These are phyloP conservation scores for Gymnothorax javanicus DNA, from an alignment of 2,797 vertebrate species.

Conservation along the genomic window DNA sequence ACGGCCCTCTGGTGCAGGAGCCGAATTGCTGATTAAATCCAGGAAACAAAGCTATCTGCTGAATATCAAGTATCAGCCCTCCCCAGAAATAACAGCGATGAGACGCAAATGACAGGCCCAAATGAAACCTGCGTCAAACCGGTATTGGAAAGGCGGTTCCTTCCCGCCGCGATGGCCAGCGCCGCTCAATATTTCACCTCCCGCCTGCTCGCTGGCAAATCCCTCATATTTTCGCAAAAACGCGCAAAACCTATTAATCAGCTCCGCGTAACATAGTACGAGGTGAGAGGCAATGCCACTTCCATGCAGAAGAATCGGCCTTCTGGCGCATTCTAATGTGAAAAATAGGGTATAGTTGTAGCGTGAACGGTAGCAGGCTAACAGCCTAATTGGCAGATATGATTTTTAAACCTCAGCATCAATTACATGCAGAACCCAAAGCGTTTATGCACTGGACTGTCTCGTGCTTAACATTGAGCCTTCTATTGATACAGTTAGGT, in stretches of 20 bases:
- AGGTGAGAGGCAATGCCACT: background rate
- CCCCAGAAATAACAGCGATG: conserved; percentile 57
- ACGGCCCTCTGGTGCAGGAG: conserved; percentile 53
- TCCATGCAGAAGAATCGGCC: background rate
- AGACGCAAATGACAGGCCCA: conserved; percentile 58
- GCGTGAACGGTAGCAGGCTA: background rate
- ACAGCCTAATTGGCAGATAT: background rate
- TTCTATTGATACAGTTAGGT: background rate
- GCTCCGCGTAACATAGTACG: background rate
- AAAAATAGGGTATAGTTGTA: background rate
- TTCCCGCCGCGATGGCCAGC: background rate
- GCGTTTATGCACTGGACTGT: background rate
- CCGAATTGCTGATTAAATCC: conserved; percentile 67
- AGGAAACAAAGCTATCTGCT: conserved; percentile 64
- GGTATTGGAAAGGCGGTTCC: conserved; percentile 54
- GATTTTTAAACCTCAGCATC: background rate
- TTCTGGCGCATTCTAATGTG: background rate
- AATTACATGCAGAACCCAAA: background rate
- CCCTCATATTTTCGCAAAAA: background rate
- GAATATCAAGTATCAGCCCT: conserved; percentile 68
- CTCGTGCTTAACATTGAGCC: background rate
- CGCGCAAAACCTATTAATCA: background rate
- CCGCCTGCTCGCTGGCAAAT: background rate
- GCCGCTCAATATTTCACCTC: background rate
- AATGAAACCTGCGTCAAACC: conserved; percentile 54